Evolutionary conservation across 1,140 invertebrate species (phyloP).

Genomic region (Spodoptera litura): DNA sequence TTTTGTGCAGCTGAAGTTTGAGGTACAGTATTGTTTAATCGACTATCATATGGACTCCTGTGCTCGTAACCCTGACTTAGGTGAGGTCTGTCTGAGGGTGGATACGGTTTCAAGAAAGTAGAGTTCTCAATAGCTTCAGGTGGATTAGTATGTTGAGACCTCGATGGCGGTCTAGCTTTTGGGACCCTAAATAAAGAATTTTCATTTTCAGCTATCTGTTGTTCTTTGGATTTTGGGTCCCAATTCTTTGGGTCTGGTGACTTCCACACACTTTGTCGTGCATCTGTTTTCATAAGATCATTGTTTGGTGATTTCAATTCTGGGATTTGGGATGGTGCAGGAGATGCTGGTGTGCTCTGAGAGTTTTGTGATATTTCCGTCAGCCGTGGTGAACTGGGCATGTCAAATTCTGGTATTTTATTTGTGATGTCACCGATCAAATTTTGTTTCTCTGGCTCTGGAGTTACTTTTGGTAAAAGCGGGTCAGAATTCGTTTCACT

Average conservation of each 20-base stretch:
- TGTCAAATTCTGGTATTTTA: slow-evolving; percentile 78
- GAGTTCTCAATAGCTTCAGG: slow-evolving; percentile 79
- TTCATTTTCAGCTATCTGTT: slow-evolving; percentile 72
- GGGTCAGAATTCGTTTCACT: slow-evolving; percentile 76
- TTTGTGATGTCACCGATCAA: slow-evolving; percentile 65
- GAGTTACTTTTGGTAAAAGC: slow-evolving; percentile 61
- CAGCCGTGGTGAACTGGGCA: slow-evolving; percentile 77
- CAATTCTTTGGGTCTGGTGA: slow-evolving; percentile 82
- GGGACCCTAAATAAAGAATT: slow-evolving; percentile 88
- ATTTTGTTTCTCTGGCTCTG: slow-evolving; percentile 74
- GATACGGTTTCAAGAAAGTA: slow-evolving; percentile 87
- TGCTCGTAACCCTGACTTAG: slow-evolving; percentile 77
- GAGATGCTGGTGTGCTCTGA: slow-evolving; percentile 74
- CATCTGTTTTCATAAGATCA: slow-evolving; percentile 68
- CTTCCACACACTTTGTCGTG: slow-evolving; percentile 79
- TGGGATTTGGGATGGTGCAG: slow-evolving; percentile 68
- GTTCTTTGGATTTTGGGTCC: slow-evolving; percentile 78
- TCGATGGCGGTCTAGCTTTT: slow-evolving; percentile 88
- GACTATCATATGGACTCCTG: slow-evolving; percentile 78
- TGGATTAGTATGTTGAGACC: slow-evolving; percentile 83
- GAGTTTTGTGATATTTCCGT: slow-evolving; percentile 80
- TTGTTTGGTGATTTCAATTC: slow-evolving; percentile 79
- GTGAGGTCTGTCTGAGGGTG: slow-evolving; percentile 80
- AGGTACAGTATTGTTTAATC: slow-evolving; percentile 63
- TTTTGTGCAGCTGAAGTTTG: slow-evolving; percentile 66